These are phyloP conservation scores for Gymnocephalus cernua DNA, from an alignment of 2,113 vertebrate genomes.

Conservation along the genomic window DNA sequence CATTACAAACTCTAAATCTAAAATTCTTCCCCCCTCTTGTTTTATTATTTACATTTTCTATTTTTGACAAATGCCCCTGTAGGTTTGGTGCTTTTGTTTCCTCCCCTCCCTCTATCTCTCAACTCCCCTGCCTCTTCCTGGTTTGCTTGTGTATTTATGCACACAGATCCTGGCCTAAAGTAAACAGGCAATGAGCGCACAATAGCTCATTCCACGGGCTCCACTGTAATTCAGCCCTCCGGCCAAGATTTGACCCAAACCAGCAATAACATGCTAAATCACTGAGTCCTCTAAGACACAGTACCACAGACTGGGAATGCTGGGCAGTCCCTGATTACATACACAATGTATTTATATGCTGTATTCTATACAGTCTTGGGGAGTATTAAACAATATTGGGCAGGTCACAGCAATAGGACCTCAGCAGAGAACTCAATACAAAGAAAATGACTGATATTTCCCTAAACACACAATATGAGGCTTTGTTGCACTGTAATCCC, in stretches of 20 bases:
- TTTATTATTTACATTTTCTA: slow-evolving; percentile 75
- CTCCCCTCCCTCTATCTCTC: slow-evolving; percentile 31
- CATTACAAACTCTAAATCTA: slow-evolving; percentile 41
- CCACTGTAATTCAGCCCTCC: slow-evolving; percentile 71
- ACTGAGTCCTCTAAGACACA: slow-evolving; percentile 60
- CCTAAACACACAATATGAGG: slow-evolving; percentile 53
- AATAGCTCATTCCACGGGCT: slow-evolving; percentile 73
- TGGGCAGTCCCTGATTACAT: slow-evolving; percentile 55
- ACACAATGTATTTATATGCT: slow-evolving; percentile 51
- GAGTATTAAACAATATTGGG: slow-evolving; percentile 20
- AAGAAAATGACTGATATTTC: slow-evolving; percentile 56
- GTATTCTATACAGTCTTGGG: slow-evolving; percentile 42
- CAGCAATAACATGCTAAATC: slow-evolving; percentile 66
- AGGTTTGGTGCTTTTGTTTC: slow-evolving; percentile 68
- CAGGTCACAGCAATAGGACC: slow-evolving; percentile 21
- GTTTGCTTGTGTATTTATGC: slow-evolving; percentile 67
- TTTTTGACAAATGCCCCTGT: slow-evolving; percentile 67
- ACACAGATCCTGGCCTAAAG: slow-evolving; percentile 71
- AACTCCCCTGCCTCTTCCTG: slow-evolving; percentile 65
- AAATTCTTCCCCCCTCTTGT: neutral
- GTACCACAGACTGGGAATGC: slow-evolving; percentile 60
- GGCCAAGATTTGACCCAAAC: slow-evolving; percentile 68
- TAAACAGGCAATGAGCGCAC: slow-evolving; percentile 72
- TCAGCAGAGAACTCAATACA: slow-evolving; percentile 38
- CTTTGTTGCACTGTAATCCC: slow-evolving; percentile 56